Percentiles rank a stretch among this genome's conserved stretches.
Conservation (phyloP, 2,113 vertebrate species). For the Plestiodon gilberti region DNA sequence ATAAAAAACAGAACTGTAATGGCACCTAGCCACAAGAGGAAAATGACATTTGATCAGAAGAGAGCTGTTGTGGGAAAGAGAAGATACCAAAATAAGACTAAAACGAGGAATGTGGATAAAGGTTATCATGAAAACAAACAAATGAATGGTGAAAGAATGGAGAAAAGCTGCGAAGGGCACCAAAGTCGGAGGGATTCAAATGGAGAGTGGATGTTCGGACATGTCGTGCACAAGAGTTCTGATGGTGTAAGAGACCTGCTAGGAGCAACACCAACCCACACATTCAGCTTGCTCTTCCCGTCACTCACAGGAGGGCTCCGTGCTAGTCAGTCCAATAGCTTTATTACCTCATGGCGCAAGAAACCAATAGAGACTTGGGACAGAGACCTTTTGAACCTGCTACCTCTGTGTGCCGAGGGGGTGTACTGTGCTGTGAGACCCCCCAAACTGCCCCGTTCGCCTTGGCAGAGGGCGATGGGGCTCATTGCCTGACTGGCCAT, state of each 20-base stretch:
- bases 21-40: not conserved
- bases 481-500: not conserved
- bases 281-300: not conserved
- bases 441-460: not conserved
- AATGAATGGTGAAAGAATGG: not conserved
- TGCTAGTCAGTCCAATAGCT: constrained; percentile 29
- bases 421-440: not conserved
- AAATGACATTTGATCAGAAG: not conserved
- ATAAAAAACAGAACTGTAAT: not conserved
- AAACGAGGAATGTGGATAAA: not conserved
- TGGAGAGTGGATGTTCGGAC: not conserved
- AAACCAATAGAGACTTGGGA: constrained; percentile 40
- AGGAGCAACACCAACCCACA: not conserved
- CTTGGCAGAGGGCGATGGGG: constrained; percentile 3
- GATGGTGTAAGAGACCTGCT: not conserved
- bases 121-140: not conserved
- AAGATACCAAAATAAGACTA: not conserved
- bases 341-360: constrained; percentile 34
- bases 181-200: not conserved
- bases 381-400: constrained; percentile 26
- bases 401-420: constrained; percentile 25
- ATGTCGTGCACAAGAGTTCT: not conserved
- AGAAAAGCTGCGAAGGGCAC: not conserved
- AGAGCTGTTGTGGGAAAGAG: not conserved
- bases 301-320: not conserved